phyloP scores from a whole-genome alignment of 2,113 vertebrate species.

The Nerophis lumbriciformis region DNA sequence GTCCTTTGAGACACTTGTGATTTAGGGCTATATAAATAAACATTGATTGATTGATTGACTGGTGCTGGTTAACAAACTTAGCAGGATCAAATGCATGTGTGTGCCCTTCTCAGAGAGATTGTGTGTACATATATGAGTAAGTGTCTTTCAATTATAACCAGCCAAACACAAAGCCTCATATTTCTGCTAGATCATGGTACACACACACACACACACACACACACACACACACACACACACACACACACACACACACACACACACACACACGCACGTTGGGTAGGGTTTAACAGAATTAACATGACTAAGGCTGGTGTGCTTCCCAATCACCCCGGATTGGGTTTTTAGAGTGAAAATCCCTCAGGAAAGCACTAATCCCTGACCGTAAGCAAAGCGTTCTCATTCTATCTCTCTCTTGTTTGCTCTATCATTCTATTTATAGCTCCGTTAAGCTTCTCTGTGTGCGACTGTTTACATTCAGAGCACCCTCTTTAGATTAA shows the following conservation, averaged over 20 bases:
- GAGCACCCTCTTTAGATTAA: conserved; percentile 51
- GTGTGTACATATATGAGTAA: conserved; percentile 5
- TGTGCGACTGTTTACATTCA: conserved; percentile 66
- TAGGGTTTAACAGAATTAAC: conserved; percentile 63
- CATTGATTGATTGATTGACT: no score
- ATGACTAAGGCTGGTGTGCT: conserved; percentile 59
- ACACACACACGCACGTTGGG: conserved; percentile 15
- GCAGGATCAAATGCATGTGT: conserved; percentile 42
- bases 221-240: background rate
- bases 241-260: background rate
- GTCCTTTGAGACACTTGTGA: no score
- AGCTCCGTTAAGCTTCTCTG: conserved; percentile 62
- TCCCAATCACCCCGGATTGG: conserved; percentile 65
- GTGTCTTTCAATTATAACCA: conserved; percentile 17
- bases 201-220: conserved; percentile 1
- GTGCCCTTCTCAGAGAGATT: conserved; percentile 18
- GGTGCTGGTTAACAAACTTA: conserved; percentile 50
- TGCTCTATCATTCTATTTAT: conserved; percentile 60
- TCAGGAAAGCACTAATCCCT: conserved; percentile 70
- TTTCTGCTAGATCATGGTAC: background rate
- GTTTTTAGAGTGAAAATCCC: conserved; percentile 68
- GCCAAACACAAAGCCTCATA: conserved; percentile 2
- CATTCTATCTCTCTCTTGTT: conserved; percentile 43
- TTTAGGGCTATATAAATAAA: no score
- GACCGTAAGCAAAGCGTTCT: conserved; percentile 69